phyloP scores from a whole-genome alignment of 92 coral and sea anemone species.

The Epizoanthus illoricatus region DNA sequence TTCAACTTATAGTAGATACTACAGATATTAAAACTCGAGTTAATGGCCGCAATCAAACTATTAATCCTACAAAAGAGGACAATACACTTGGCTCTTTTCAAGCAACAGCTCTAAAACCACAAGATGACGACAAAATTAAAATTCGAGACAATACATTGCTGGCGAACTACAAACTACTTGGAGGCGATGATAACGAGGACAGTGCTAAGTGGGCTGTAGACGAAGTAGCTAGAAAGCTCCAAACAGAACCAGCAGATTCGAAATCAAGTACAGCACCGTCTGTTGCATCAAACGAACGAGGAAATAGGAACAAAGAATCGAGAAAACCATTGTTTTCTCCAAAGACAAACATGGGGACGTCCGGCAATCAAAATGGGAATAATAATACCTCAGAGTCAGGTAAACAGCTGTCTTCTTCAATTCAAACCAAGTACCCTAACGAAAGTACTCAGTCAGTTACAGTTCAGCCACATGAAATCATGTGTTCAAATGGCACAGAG shows the following conservation, averaged over 20 bases:
- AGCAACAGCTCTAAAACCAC: not conserved
- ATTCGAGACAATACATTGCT: not conserved
- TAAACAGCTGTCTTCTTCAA: not conserved
- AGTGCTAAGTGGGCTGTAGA: conserved; percentile 36
- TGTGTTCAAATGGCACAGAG: conserved; percentile 1
- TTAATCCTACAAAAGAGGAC: not conserved
- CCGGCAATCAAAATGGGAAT: not conserved
- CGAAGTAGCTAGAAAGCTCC: conserved; percentile 2
- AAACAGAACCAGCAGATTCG: not conserved
- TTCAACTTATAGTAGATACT: not conserved
- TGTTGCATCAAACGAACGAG: not conserved
- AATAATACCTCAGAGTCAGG: not conserved
- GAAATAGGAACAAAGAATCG: not conserved
- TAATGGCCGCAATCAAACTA: not conserved
- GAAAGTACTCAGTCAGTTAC: not conserved
- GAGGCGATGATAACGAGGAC: conserved; percentile 26
- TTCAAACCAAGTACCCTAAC: not conserved
- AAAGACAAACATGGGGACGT: not conserved
- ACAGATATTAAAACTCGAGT: not conserved
- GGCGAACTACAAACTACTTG: conserved; percentile 24
- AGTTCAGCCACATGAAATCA: not conserved
- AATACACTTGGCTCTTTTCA: too few species aligned
- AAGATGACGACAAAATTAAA: not conserved
- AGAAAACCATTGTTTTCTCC: not conserved
- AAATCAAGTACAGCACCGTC: not conserved